Base-by-base conservation (phyloP, 2,797 vertebrate species). In the Hydrophis major region DNA sequence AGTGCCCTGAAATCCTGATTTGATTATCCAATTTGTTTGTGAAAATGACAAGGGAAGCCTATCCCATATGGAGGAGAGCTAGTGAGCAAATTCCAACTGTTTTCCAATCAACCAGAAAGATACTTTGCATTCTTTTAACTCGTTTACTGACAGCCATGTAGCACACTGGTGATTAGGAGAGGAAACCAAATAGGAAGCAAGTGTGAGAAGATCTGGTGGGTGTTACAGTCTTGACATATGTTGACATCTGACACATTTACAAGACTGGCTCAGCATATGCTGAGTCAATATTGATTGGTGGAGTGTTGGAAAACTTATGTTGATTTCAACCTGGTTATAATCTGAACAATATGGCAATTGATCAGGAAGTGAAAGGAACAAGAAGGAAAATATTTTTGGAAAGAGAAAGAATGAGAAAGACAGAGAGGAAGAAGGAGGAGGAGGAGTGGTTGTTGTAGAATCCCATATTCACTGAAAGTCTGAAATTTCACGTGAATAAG, bases 221-320 rank as follows among this genome's bases (percentile, higher is more conserved):
- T 91, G 89, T 91, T 28, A 60, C 69, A 91, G 25, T 91, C 69
- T 89, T 91, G 92, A 93, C 90, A 91, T 91, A 93, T 93, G 90
- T 47, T 83, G 66, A 93, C 90, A 91, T 83, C 74, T 83, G 74
- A 83, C 78, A 90, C 90, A 91, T 60, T 89, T 69, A 63, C 92
- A 93, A 86, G 88, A 91, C 91, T 63, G 90, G 61, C 50, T 89
- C 47, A n/a, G 87, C 92, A 93, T 91, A 90, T 93, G 92, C n/a
- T 91, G 7, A 93, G 13, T 69, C 92, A 88, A 18, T 93, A 74
- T 91, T 74, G 66, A 93, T 89, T 28, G 92, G 50, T 57, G n/a
- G 74, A 83, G 86, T 55, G 63, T 63, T n/a, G 57, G 89, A 25
- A 87, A 89, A 88, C 55, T 50, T 50, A 50, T 83, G 86, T 60